phyloP scores from a whole-genome alignment of 2,888 invertebrate genomes.

The Toxonevra muliebris region DNA sequence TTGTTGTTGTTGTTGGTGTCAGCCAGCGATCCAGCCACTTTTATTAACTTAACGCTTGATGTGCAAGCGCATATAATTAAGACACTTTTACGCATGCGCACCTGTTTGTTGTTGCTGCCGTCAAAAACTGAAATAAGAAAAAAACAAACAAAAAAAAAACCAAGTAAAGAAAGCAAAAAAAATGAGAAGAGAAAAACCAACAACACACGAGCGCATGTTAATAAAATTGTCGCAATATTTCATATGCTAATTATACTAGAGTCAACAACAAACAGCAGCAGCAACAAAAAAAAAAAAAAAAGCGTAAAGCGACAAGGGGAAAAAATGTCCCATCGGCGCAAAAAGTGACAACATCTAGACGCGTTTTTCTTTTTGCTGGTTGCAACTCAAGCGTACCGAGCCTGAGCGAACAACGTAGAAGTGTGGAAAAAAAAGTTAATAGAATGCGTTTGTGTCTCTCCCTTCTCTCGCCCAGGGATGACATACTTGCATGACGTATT shows the following conservation, averaged over 20 bases:
- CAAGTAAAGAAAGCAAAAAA: no score
- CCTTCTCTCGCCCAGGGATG: no score
- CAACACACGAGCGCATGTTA: slow-evolving; percentile 38
- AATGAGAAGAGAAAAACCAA: slow-evolving; percentile 3
- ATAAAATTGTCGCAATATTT: slow-evolving; percentile 47
- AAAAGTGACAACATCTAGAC: slow-evolving; percentile 39
- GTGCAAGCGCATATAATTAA: slow-evolving; percentile 47
- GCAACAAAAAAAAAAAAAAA: slow-evolving; percentile 14
- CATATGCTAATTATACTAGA: slow-evolving; percentile 45
- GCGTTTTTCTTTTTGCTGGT: background rate
- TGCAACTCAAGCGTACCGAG: slow-evolving; percentile 36
- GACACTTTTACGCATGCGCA: slow-evolving; percentile 50
- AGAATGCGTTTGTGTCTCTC: no score
- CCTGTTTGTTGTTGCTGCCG: slow-evolving; percentile 39
- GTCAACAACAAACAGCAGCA: slow-evolving; percentile 17
- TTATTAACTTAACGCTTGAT: slow-evolving; percentile 42
- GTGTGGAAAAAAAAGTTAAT: background rate
- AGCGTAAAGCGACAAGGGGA: background rate
- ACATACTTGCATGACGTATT: slow-evolving; percentile 20
- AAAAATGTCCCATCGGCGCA: slow-evolving; percentile 38
- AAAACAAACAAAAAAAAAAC: no score
- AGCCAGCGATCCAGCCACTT: slow-evolving; percentile 4
- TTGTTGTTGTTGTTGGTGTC: background rate
- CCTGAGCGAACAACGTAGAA: slow-evolving; percentile 14
- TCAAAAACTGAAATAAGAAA: background rate